Base-by-base conservation (phyloP, 1,140 invertebrate genomes). In the Hylaeus anthracinus region DNA sequence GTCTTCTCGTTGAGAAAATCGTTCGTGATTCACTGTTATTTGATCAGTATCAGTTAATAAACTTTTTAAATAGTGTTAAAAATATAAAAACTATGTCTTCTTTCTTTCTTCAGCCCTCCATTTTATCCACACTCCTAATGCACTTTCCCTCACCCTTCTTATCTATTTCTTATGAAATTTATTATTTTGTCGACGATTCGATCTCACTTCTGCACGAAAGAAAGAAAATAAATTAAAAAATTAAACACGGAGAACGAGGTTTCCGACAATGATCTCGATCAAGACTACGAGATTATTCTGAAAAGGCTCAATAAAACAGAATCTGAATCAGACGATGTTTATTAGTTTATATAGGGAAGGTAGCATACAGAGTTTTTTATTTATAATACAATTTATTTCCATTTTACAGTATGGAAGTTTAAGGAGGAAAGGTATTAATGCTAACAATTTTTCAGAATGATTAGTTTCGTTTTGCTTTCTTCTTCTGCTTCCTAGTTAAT, bases 201-300 rank as follows among this genome's bases (percentile, higher is more conserved):
- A 26, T 0, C 26, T 26, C 26, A 26, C 26, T 26, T 26, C 26
- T 26, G 26, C 26, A 26, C 26, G 26, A 26, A 26, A 26, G 26
- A 26, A 26, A 26, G 26, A 26, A 26, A 26, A 26, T 26, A 26
- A 26, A 58, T 51, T 12, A 67, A 61, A 60, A 1, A 41, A 15
- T 51, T 60, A 92, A 92, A 92, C 84, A 90, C 90, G 14, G 92
- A 92, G 75, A 93, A 93, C 75, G 92, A 93, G 72, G 89, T 93
- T 41, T 88, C 82, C 71, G 90, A 92, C 66, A 84, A 53, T 60
- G 88, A 91, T 61, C 64, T 88, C 43, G 90, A 90, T 77, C 87
- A 84, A 63, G 91, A 91, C 72, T 93, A 92, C 58, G 90, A 92
- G 64, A 87, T 90, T 14, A 90, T 93, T 41, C 72, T 93, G n/a